Conservation (phyloP, 2,888 invertebrate species). For the Malacosoma neustria region DNA sequence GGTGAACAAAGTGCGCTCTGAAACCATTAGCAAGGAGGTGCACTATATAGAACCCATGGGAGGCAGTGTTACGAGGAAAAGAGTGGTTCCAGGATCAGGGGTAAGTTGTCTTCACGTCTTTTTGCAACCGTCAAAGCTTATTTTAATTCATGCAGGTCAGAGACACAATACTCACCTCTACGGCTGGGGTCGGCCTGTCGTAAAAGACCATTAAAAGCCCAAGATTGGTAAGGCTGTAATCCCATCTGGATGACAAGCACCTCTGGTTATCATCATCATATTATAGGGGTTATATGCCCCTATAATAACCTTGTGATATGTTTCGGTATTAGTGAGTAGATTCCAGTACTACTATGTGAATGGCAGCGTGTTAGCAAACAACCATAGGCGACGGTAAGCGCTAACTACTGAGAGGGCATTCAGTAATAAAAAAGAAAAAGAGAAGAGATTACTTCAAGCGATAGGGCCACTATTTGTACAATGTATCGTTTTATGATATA, state of each 20-base stretch:
- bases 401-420: not conserved
- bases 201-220: too few relatives aligned
- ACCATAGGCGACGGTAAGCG: not conserved
- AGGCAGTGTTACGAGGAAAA: constrained; percentile 45
- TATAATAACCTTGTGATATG: not conserved
- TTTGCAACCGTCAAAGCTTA: too few relatives aligned
- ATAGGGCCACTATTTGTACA: too few relatives aligned
- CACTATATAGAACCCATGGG: constrained; percentile 57
- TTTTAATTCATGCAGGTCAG: too few relatives aligned
- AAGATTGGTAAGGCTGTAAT: too few relatives aligned
- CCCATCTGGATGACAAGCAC: not conserved
- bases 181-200: too few relatives aligned
- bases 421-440: too few relatives aligned
- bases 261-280: too few relatives aligned
- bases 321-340: not conserved
- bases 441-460: too few relatives aligned
- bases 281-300: not conserved
- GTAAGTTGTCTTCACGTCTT: too few relatives aligned
- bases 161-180: too few relatives aligned
- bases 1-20: constrained; percentile 31
- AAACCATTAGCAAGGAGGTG: constrained; percentile 21
- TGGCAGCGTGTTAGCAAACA: not conserved
- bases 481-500: too few relatives aligned
- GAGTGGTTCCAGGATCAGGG: constrained; percentile 42
- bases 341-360: not conserved